A percentile compares a stretch with the other conserved stretches of the same genome.
Evolutionary conservation across 2,113 vertebrate species (phyloP).

Genomic region (Struthio camelus): DNA sequence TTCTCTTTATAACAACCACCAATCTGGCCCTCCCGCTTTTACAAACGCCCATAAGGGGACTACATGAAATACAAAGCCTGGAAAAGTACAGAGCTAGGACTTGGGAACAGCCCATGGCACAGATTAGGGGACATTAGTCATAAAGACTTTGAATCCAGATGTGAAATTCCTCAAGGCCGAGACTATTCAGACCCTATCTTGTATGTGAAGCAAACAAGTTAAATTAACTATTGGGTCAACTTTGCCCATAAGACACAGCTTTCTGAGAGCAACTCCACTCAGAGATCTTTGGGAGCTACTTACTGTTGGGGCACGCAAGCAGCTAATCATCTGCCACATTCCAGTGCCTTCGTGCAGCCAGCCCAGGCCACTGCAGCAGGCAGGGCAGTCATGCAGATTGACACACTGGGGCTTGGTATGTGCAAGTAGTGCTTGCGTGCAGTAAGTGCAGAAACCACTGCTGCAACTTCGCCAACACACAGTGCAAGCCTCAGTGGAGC

Average conservation of each 20-base stretch:
- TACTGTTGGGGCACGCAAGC: not conserved
- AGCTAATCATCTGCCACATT: not conserved
- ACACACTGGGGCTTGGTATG: not conserved
- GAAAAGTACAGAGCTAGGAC: slow-evolving; percentile 53
- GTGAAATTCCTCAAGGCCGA: slow-evolving; percentile 44
- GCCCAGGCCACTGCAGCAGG: not conserved
- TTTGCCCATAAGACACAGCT: slow-evolving; percentile 7
- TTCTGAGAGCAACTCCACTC: not conserved
- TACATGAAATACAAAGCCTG: slow-evolving; percentile 66
- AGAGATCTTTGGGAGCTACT: slow-evolving; percentile 14
- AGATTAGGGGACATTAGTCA: slow-evolving; percentile 65
- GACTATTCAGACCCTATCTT: slow-evolving; percentile 49
- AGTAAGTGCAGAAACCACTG: slow-evolving; percentile 20
- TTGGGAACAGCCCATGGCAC: slow-evolving; percentile 58
- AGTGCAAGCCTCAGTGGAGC: not conserved
- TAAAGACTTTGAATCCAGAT: slow-evolving; percentile 65
- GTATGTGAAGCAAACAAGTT: slow-evolving; percentile 17
- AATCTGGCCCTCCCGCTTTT: slow-evolving; percentile 57
- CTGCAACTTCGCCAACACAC: not conserved
- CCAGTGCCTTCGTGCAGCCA: not conserved
- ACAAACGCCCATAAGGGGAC: slow-evolving; percentile 36
- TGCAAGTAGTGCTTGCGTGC: slow-evolving; percentile 1
- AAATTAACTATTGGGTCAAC: slow-evolving; percentile 48
- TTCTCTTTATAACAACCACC: slow-evolving; percentile 47
- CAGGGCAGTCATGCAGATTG: not conserved